A percentile compares a stretch with the other conserved stretches of the same genome.
Evolutionary conservation across 1,140 invertebrate species (phyloP).

Genomic region (Lethrus apterus): DNA sequence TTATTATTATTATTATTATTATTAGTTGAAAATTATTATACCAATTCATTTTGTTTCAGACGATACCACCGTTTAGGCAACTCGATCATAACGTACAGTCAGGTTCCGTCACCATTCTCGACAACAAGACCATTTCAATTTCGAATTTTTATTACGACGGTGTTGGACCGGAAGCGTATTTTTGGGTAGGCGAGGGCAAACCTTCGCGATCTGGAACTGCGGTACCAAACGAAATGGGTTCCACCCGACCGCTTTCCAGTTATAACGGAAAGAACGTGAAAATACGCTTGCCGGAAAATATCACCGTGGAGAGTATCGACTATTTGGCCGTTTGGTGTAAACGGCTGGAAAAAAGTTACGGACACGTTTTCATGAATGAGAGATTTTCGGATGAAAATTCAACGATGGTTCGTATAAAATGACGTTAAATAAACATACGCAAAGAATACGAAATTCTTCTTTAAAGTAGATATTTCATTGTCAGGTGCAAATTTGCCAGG

Average conservation of each 20-base stretch:
- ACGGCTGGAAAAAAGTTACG: constrained; percentile 74
- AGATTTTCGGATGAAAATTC: background rate
- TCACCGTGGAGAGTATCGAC: constrained; percentile 80
- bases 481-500: too few species aligned
- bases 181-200: constrained; percentile 17
- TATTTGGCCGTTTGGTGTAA: constrained; percentile 82
- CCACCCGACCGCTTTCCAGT: constrained; percentile 34
- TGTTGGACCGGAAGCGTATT: constrained; percentile 18
- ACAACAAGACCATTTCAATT: constrained; percentile 24
- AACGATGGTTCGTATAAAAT: too few species aligned
- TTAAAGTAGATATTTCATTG: too few species aligned
- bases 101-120: constrained; percentile 20
- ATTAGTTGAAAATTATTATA: too few species aligned
- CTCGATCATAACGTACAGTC: constrained; percentile 19
- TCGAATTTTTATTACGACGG: constrained; percentile 23
- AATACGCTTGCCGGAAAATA: constrained; percentile 69
- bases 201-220: constrained; percentile 9
- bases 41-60: constrained; percentile 4
- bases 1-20: too few species aligned
- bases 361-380: constrained; percentile 32
- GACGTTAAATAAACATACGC: too few species aligned
- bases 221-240: constrained; percentile 27
- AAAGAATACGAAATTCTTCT: too few species aligned
- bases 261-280: constrained; percentile 82
- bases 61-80: constrained; percentile 4